Evolutionary conservation across 1,140 invertebrate genomes (phyloP), one percentile per base, ranked within the genome.

Genomic region (Wiebesia pumilae): DNA sequence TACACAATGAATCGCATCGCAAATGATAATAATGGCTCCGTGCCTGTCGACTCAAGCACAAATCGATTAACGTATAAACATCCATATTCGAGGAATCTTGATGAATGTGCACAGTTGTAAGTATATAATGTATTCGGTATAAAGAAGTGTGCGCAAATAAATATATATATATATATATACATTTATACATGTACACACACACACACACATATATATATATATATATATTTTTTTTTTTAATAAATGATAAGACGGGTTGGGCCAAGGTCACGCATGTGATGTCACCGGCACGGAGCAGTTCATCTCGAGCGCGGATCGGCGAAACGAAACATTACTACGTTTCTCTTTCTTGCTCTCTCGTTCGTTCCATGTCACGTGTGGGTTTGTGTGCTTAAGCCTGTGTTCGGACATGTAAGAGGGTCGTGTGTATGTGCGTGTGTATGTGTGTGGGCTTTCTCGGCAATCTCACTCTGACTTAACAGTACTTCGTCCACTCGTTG

Each of bases 1-100:
- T 87, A 87, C 82, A 84, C 82, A 87, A 84, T 77, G 79, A 81
- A 81, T 67, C 79, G 83, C 78, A 83, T 77, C 79, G 86, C 86
- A 87, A 87, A 84, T 81, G 38, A 87, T 83, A 83, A 79, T n/a
- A 69, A 84, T 62, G 30, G 77, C 81, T 87, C 81, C 81, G 86
- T 87, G 81, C 75, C 71, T 27, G 33, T 83, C 73, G 40, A 83
- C 75, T 83, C 35, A 19, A 86, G 62, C 67, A 86, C 85, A 82
- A 40, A 51, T 79, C 62, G 43, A 35, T 35, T 51, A 78, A 62
- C 79, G 62, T 27, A 67, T 14, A 84, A 84, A 78, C 67, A 24
- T 75, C 27, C 62, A 77, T 33, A 77, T 75, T 62, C 24, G n/a
- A 51, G 71, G 10, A 40, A 12, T 75, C 19, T 73, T 35, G 47